Percentiles rank a stretch among this genome's conserved stretches.
Conservation (phyloP, 2,888 invertebrate species). For the Eupsilia transversa region DNA sequence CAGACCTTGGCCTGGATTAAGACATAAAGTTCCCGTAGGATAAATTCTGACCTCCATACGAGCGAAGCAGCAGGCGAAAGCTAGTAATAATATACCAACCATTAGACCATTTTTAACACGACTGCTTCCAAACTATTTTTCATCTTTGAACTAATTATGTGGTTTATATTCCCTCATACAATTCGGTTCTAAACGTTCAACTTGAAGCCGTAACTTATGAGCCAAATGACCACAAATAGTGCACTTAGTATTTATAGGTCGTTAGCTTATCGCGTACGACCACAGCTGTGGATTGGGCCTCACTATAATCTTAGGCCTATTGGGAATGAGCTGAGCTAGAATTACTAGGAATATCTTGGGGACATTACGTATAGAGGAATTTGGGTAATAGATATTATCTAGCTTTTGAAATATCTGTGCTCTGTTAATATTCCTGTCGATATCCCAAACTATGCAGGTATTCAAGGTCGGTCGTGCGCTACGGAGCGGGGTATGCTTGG, state of each 20-base stretch:
- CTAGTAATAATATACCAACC: background rate
- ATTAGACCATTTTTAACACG: background rate
- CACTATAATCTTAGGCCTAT: slow-evolving; percentile 20
- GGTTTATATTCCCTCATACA: background rate
- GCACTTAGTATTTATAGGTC: slow-evolving; percentile 43
- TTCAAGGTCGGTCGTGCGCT: background rate
- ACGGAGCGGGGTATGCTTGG: too few species aligned
- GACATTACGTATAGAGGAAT: background rate
- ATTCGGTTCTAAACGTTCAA: slow-evolving; percentile 11
- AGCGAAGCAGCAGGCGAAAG: background rate
- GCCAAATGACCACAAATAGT: slow-evolving; percentile 27
- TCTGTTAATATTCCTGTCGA: background rate
- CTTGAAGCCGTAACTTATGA: slow-evolving; percentile 14
- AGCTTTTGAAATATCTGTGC: background rate
- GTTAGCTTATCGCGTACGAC: slow-evolving; percentile 40
- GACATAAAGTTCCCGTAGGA: background rate
- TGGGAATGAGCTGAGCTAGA: background rate
- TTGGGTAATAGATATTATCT: background rate
- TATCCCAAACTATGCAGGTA: background rate
- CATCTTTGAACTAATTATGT: background rate
- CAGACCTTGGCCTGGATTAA: background rate
- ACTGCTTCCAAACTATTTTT: background rate
- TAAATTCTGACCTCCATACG: background rate
- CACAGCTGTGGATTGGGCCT: slow-evolving; percentile 11
- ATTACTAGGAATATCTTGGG: background rate